A percentile compares a stretch with the other conserved stretches of the same genome.
Evolutionary conservation across 2,888 invertebrate genomes (phyloP).

Genomic region (Gymnoscelis rufifasciata): DNA sequence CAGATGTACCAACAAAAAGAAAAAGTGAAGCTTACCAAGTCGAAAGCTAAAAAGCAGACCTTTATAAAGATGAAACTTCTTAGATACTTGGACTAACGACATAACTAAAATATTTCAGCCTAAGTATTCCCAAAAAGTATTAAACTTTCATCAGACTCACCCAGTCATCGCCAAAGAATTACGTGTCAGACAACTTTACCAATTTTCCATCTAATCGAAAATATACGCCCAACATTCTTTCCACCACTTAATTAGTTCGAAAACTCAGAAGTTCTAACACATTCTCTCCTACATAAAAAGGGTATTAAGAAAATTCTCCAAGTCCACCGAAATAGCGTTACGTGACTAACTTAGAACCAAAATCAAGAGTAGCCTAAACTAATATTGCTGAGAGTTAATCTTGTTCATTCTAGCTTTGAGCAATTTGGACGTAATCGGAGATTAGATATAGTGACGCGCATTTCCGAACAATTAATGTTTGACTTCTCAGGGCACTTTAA

Average conservation of each 20-base stretch:
- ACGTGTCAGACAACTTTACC: constrained; percentile 33
- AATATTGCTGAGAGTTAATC: neutral
- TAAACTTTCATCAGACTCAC: neutral
- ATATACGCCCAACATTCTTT: constrained; percentile 34
- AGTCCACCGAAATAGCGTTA: neutral
- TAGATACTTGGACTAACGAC: too few species aligned
- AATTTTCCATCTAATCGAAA: constrained; percentile 43
- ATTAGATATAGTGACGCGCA: too few species aligned
- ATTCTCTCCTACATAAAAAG: constrained; percentile 5
- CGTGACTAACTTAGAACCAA: neutral
- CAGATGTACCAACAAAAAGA: too few species aligned
- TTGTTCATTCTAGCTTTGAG: too few species aligned
- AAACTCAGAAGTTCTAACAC: constrained; percentile 2
- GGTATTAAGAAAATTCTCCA: neutral
- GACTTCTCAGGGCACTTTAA: too few species aligned
- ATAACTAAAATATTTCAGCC: too few species aligned
- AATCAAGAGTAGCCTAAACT: neutral
- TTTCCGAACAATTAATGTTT: too few species aligned
- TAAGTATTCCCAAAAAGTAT: neutral
- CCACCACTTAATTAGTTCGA: constrained; percentile 27
- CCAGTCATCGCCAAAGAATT: neutral
- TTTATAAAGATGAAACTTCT: too few species aligned
- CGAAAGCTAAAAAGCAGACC: too few species aligned
- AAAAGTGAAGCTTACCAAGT: too few species aligned
- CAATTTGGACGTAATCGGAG: too few species aligned